Evolutionary conservation across 1,140 invertebrate species (phyloP), one percentile per base, ranked within the genome.

Genomic region (Hesperophylax magnus): DNA sequence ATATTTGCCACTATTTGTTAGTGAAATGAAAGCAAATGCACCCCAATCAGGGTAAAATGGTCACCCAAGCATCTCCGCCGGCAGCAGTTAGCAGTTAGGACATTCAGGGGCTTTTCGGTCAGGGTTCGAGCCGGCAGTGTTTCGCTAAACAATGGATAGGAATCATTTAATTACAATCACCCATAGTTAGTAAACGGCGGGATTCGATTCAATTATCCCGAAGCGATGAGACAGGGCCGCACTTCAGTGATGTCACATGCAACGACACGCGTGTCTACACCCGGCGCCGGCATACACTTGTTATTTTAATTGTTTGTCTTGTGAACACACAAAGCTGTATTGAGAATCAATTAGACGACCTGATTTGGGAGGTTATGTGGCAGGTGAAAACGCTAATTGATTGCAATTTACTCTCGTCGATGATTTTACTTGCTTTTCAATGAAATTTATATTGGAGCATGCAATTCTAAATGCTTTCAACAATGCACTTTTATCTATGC

Each of bases 81-180:
- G 58, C 11, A 47, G 39, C 39, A 47, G 39, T 47, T 34, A n/a
- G 56, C n/a, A 60, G 56, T 60, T 61, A 20, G 58, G 58, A 9
- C 58, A 18, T 22, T 15, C 58, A 15, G 18, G 18, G 58, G 58
- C 58, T 61, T 24, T 61, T 18, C 20, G 58, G 58, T 24, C 58
- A 18, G 18, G 22, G 22, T 47, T 47, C 39, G 39, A 47, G 39
- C 9, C 22, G 47, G 60, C 20, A 71, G 61, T 79, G 82, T 83
- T 81, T 81, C 5, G 67, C 17, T 52, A 81, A 81, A 82, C 82
- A 82, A 84, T 79, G 82, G 80, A 82, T 80, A 75, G 79, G 80
- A 84, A 78, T 84, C 82, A 84, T 84, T 84, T 84, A 84, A 84
- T 84, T 84, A 84, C 80, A 84, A 84, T 79, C 81, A 69, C 54